Evolutionary conservation across 1,140 invertebrate genomes (phyloP).

Genomic region (Bombus affinis): DNA sequence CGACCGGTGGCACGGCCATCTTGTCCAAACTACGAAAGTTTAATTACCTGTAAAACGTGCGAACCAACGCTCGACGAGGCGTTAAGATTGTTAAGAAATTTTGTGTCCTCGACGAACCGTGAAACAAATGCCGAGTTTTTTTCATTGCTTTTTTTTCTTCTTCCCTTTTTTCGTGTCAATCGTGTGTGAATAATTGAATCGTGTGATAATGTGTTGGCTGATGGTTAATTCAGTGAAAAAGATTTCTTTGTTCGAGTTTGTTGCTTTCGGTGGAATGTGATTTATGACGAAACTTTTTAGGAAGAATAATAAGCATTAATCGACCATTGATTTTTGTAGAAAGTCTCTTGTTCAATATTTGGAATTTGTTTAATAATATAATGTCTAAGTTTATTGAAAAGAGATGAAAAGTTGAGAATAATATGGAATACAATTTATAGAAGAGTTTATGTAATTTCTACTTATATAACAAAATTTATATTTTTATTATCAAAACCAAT

Average conservation of each 20-base stretch:
- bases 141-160: neutral
- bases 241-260: neutral
- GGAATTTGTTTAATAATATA: too few relatives aligned
- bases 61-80: neutral
- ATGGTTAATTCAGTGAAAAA: neutral
- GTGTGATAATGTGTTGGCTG: neutral
- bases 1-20: neutral
- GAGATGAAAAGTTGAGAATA: too few relatives aligned
- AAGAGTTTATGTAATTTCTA: too few relatives aligned
- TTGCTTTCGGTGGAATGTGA: neutral
- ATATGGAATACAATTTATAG: too few relatives aligned
- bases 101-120: neutral
- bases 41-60: constrained; percentile 61
- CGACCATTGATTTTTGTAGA: neutral
- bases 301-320: neutral
- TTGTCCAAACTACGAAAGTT: constrained; percentile 50
- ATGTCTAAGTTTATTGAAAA: too few relatives aligned
- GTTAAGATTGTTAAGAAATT: constrained; percentile 14
- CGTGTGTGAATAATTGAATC: neutral
- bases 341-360: neutral
- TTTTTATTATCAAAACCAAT: too few relatives aligned
- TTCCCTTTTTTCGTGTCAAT: neutral
- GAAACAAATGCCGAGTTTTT: neutral
- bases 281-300: neutral
- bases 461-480: too few relatives aligned